Conservation (phyloP, 2,888 invertebrate species). For the Ernsta delagoae region DNA sequence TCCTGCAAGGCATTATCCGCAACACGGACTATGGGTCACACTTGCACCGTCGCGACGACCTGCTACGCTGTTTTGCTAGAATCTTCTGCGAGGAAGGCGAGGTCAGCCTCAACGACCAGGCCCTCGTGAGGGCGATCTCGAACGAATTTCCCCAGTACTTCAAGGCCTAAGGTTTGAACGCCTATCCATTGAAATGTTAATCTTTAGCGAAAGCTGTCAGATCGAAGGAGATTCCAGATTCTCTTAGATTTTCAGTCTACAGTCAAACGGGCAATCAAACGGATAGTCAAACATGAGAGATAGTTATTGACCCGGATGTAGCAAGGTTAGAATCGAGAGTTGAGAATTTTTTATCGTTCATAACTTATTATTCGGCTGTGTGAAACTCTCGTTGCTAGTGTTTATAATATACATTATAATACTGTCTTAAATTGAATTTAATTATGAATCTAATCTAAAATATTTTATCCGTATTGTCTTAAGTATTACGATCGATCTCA, state of each 20-base stretch:
- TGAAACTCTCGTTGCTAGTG: too few species aligned
- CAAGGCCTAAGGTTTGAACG: slow-evolving; percentile 79
- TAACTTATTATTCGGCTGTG: too few species aligned
- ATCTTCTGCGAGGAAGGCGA: slow-evolving; percentile 94
- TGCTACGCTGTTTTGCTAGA: slow-evolving; percentile 93
- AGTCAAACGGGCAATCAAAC: too few species aligned
- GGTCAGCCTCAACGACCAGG: slow-evolving; percentile 90
- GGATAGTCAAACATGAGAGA: too few species aligned
- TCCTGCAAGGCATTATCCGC: slow-evolving; percentile 91
- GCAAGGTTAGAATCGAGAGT: slow-evolving; percentile 5
- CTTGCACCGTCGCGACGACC: slow-evolving; percentile 90
- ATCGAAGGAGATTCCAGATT: neutral
- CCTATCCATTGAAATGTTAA: slow-evolving; percentile 7
- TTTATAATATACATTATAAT: too few species aligned
- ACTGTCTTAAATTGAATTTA: neutral
- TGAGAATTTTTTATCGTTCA: too few species aligned
- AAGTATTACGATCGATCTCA: slow-evolving; percentile 19
- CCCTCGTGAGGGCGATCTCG: slow-evolving; percentile 91
- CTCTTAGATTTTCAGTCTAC: neutral
- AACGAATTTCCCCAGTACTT: slow-evolving; percentile 93
- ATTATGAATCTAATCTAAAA: slow-evolving; percentile 5
- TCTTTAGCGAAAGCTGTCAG: neutral
- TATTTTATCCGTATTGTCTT: slow-evolving; percentile 7
- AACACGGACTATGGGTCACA: slow-evolving; percentile 93
- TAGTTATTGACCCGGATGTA: slow-evolving; percentile 18